Evolutionary conservation across 1,140 invertebrate species (phyloP).

Genomic region (Phocides pigmalion): DNA sequence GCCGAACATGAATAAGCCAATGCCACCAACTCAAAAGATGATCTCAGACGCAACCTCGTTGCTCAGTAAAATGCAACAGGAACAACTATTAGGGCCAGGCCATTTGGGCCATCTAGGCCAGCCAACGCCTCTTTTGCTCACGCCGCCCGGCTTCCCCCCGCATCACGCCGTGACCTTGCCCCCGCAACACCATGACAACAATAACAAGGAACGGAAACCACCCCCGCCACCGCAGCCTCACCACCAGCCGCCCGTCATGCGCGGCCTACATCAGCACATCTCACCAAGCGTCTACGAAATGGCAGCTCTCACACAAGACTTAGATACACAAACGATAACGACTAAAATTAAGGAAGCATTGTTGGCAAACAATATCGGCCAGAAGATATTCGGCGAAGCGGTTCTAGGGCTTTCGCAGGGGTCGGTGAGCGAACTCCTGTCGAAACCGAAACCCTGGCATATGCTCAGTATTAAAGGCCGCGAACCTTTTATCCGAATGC

Average conservation of each 20-base stretch:
- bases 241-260: constrained; percentile 87
- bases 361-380: constrained; percentile 98
- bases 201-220: constrained; percentile 84
- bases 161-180: constrained; percentile 86
- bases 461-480: constrained; percentile 99
- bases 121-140: constrained; percentile 85
- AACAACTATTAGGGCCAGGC: constrained; percentile 84
- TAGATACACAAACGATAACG: constrained; percentile 98
- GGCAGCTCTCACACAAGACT: constrained; percentile 97
- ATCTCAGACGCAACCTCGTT: constrained; percentile 88
- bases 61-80: constrained; percentile 89
- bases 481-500: constrained; percentile 99
- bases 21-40: constrained; percentile 91
- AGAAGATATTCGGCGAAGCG: constrained; percentile 99
- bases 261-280: constrained; percentile 90
- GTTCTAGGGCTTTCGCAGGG: constrained; percentile 98
- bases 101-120: constrained; percentile 83
- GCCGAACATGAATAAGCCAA: constrained; percentile 88
- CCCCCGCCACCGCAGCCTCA: constrained; percentile 85
- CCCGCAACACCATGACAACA: constrained; percentile 81
- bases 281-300: constrained; percentile 97
- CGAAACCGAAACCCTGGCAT: constrained; percentile 99
- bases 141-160: constrained; percentile 86
- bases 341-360: constrained; percentile 98
- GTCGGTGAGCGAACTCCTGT: constrained; percentile 97